These are phyloP conservation scores for Pachyramphus minor DNA, from an alignment of 2,113 vertebrate genomes.

Conservation along the genomic window DNA sequence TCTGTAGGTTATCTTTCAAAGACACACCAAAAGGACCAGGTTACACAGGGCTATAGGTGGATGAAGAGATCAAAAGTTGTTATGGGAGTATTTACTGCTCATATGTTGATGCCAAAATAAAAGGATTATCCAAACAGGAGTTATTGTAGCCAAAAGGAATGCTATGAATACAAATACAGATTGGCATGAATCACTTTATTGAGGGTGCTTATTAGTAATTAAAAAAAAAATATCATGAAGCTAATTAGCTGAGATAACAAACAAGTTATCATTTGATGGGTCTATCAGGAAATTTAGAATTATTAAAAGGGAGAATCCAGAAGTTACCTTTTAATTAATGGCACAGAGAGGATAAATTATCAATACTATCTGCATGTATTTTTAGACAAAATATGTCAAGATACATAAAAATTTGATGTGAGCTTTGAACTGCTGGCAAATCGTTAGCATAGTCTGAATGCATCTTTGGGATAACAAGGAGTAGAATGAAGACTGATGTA, in stretches of 20 bases:
- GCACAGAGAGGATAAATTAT: not conserved
- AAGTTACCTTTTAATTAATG: not conserved
- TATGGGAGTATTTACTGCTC: not conserved
- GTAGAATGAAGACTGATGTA: not conserved
- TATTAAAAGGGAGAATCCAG: not conserved
- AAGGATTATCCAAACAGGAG: not conserved
- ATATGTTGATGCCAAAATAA: accelerated
- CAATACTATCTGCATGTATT: not conserved
- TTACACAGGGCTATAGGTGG: not conserved
- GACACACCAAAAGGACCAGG: not conserved
- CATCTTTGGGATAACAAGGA: not conserved
- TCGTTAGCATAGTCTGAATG: not conserved
- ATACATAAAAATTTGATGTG: not conserved
- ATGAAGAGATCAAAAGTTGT: not conserved
- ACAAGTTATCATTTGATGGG: not conserved
- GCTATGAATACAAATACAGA: not conserved
- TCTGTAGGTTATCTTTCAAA: not conserved
- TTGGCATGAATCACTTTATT: not conserved
- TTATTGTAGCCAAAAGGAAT: not conserved
- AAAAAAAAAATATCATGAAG: not conserved
- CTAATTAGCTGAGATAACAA: not conserved
- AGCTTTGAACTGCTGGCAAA: not conserved
- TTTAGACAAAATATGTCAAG: not conserved
- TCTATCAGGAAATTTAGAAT: not conserved
- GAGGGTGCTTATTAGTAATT: not conserved